These are phyloP conservation scores for Pectinophora gossypiella DNA, from an alignment of 1,140 invertebrate species.

Conservation along the genomic window DNA sequence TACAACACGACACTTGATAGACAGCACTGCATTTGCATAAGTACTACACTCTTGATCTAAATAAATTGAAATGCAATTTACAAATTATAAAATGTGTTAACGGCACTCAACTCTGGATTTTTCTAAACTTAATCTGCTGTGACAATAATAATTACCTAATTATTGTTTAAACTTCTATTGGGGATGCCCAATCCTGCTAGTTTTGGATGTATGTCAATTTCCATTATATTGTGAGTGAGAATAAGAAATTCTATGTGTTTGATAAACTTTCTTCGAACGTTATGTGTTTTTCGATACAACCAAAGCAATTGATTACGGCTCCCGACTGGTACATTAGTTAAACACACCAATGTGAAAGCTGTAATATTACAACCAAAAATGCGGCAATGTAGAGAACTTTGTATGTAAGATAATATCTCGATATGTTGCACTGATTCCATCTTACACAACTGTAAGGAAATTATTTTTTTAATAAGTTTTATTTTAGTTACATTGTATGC, in stretches of 20 bases:
- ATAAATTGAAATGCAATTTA: no score
- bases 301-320: conserved; percentile 24
- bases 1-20: no score
- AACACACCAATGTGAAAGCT: neutral
- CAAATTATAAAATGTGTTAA: neutral
- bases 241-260: conserved; percentile 15
- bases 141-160: conserved; percentile 37
- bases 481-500: conserved; percentile 15
- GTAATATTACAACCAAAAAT: conserved; percentile 5
- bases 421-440: conserved; percentile 13
- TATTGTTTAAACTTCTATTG: conserved; percentile 8
- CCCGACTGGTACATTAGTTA: conserved; percentile 6
- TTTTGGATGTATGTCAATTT: conserved; percentile 29
- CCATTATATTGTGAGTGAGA: conserved; percentile 21
- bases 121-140: conserved; percentile 32
- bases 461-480: conserved; percentile 13
- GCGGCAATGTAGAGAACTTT: neutral
- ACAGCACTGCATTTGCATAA: no score
- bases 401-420: neutral
- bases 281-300: conserved; percentile 17
- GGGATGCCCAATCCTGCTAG: conserved; percentile 6
- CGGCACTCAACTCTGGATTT: neutral
- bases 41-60: no score
- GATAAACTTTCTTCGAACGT: conserved; percentile 1
- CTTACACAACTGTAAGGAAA: conserved; percentile 16